phyloP scores from a whole-genome alignment of 1,140 invertebrate species.

The Drosophila micromelanica region DNA sequence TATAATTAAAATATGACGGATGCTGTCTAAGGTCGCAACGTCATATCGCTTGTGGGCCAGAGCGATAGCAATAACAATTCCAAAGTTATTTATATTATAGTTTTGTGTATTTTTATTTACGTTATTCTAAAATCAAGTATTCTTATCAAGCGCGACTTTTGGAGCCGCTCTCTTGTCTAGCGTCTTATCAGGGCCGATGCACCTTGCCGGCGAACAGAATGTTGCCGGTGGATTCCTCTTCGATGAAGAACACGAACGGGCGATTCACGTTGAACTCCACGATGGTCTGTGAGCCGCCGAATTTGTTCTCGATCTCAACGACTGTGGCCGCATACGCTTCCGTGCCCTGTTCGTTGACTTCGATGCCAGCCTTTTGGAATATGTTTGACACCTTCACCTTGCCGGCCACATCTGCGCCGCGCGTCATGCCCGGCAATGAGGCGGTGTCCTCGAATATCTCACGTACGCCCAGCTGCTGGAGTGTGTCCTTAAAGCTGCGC shows the following conservation, averaged over 20 bases:
- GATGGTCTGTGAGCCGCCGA: constrained; percentile 85
- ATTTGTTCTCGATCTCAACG: constrained; percentile 89
- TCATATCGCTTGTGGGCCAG: background rate
- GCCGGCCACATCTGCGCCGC: constrained; percentile 84
- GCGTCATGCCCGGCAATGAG: constrained; percentile 87
- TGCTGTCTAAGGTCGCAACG: background rate
- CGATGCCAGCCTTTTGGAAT: constrained; percentile 92
- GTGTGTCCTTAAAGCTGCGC: constrained; percentile 86
- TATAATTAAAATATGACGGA: background rate
- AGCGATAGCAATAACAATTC: background rate
- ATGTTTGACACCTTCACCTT: constrained; percentile 89
- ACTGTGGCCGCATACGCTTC: constrained; percentile 91
- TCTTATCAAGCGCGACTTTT: constrained; percentile 51
- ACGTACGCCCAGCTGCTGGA: constrained; percentile 89
- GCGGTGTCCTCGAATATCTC: constrained; percentile 89
- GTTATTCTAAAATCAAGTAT: constrained; percentile 30
- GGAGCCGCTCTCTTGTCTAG: constrained; percentile 1
- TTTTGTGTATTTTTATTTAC: constrained; percentile 13
- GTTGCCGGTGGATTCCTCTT: constrained; percentile 89
- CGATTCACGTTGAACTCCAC: constrained; percentile 88
- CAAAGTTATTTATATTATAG: background rate
- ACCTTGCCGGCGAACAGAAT: constrained; percentile 90
- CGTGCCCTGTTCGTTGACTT: constrained; percentile 93
- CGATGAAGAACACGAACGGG: constrained; percentile 92
- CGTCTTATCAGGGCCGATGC: constrained; percentile 50